Conservation (phyloP, 2,113 vertebrate genomes). For the Rhinolophus ferrumequinum region DNA sequence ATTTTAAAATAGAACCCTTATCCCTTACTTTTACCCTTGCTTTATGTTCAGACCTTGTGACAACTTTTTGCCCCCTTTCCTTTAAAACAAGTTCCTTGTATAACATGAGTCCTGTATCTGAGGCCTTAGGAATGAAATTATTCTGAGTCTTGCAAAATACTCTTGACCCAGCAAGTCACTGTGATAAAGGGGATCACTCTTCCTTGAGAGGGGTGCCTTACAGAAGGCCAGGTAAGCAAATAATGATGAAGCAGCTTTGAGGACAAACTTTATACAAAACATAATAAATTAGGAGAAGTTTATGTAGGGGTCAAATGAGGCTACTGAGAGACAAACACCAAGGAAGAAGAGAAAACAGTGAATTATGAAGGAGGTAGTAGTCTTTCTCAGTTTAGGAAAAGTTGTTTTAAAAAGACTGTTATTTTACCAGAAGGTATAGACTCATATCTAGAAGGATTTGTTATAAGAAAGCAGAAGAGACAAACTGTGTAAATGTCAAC, state of each 20-base stretch:
- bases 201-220: neutral
- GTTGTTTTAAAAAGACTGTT: neutral
- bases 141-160: neutral
- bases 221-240: neutral
- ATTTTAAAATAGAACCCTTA: neutral
- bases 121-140: neutral
- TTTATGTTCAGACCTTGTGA: neutral
- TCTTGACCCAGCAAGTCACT: neutral
- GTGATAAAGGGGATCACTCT: neutral
- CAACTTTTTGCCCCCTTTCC: rapidly evolving
- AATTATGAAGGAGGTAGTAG: neutral
- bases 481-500: neutral
- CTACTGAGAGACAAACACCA: neutral
- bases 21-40: neutral
- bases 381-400: neutral
- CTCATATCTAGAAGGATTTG: neutral
- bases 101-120: neutral
- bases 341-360: neutral
- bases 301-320: neutral
- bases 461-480: neutral
- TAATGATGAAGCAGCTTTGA: neutral
- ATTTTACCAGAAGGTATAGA: neutral
- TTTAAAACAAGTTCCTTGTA: neutral
- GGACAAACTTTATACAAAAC: neutral
- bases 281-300: neutral